phyloP scores from a whole-genome alignment of 2,113 vertebrate species.

The Plotosus lineatus region DNA sequence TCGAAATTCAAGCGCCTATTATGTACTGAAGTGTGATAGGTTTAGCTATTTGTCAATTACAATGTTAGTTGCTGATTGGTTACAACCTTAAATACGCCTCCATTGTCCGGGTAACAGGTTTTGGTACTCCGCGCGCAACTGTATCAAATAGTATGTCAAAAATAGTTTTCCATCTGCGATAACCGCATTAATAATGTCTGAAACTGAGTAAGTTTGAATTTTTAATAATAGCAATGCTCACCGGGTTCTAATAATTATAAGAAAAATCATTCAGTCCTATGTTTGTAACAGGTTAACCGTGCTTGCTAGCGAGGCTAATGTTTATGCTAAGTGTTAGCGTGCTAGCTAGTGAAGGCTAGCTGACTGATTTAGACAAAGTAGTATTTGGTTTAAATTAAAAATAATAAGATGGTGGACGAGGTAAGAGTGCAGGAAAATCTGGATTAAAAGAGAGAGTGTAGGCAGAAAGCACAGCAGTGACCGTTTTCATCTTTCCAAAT shows the following conservation, averaged over 20 bases:
- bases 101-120: background rate
- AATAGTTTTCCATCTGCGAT: background rate
- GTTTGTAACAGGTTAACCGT: background rate
- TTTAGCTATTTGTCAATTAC: background rate
- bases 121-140: background rate
- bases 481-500: background rate
- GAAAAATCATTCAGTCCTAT: background rate
- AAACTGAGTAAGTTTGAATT: conserved; percentile 19
- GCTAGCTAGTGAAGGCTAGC: background rate
- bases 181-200: conserved; percentile 18
- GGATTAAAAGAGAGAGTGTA: background rate
- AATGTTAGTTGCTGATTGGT: conserved; percentile 3
- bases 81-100: background rate
- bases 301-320: background rate
- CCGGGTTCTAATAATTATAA: background rate
- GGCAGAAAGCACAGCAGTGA: background rate
- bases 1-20: background rate
- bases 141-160: background rate
- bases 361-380: background rate
- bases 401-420: background rate
- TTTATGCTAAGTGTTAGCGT: background rate
- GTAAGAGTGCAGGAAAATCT: background rate
- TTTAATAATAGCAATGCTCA: background rate
- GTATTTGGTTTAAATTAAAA: background rate
- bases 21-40: background rate